Evolutionary conservation across 2,888 invertebrate species (phyloP).

Genomic region (Melolontha melolontha): DNA sequence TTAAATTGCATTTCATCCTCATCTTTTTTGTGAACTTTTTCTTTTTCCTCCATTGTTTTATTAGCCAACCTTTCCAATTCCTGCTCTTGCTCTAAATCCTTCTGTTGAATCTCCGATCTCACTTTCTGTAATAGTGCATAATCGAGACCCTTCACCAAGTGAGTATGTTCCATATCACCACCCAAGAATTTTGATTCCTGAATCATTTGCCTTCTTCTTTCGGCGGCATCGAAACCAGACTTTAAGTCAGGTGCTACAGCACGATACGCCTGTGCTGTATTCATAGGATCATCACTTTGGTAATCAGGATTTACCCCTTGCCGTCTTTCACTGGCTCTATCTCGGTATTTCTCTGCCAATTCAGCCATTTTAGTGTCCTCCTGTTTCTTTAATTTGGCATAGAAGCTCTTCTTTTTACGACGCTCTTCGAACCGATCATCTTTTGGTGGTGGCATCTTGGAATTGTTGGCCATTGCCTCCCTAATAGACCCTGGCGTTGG

Average conservation of each 20-base stretch:
- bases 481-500: constrained; percentile 74
- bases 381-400: constrained; percentile 93
- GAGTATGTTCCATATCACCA: constrained; percentile 99
- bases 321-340: constrained; percentile 89
- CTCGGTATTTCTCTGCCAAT: constrained; percentile 92
- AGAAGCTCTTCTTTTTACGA: constrained; percentile 94
- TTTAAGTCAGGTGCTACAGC: constrained; percentile 98
- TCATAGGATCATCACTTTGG: constrained; percentile 84
- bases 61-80: constrained; percentile 82
- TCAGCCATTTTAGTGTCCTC: constrained; percentile 96
- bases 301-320: constrained; percentile 88
- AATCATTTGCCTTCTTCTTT: constrained; percentile 93
- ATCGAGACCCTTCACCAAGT: constrained; percentile 98
- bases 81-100: constrained; percentile 85
- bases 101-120: constrained; percentile 86
- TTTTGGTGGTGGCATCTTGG: constrained; percentile 62
- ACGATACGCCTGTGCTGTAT: constrained; percentile 77
- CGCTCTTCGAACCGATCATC: constrained; percentile 86
- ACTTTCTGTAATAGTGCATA: constrained; percentile 91
- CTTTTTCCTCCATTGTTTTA: constrained; percentile 68
- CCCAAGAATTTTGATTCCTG: constrained; percentile 99
- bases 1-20: constrained; percentile 86
- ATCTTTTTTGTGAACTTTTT: constrained; percentile 67
- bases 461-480: constrained; percentile 76
- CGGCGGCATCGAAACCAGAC: constrained; percentile 94